Evolutionary conservation across 2,888 invertebrate species (phyloP).

Genomic region (Amblyjoppa proteus): DNA sequence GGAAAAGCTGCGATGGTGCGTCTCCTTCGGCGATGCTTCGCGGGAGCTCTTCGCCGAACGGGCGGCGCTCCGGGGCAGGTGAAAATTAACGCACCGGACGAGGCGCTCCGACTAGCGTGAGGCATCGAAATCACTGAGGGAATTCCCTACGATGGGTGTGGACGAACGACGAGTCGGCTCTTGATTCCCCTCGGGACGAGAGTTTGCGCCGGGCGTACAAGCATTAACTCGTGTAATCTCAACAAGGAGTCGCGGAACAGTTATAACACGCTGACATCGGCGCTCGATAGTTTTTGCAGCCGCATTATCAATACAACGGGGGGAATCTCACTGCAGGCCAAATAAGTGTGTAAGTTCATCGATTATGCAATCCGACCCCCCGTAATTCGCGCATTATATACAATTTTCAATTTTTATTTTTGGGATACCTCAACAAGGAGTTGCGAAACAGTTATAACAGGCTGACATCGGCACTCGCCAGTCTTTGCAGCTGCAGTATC

Average conservation of each 20-base stretch:
- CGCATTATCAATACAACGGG: neutral
- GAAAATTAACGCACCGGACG: conserved; percentile 63
- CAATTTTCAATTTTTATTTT: no score
- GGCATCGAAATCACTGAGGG: conserved; percentile 53
- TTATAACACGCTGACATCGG: conserved; percentile 23
- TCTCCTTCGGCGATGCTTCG: neutral
- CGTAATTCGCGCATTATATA: neutral
- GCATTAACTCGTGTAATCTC: conserved; percentile 24
- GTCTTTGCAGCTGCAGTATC: neutral
- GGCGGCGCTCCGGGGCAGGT: conserved; percentile 42
- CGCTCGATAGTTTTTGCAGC: neutral
- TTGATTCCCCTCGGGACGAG: conserved; percentile 59
- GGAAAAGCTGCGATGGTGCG: conserved; percentile 38
- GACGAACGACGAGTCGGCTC: conserved; percentile 14
- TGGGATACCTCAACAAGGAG: neutral
- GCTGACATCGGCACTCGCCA: neutral
- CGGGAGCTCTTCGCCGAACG: neutral
- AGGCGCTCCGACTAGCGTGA: conserved; percentile 7
- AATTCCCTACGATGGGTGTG: conserved; percentile 50
- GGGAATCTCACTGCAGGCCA: neutral
- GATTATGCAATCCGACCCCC: neutral
- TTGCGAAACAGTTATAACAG: conserved; percentile 33
- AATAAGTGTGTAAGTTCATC: neutral
- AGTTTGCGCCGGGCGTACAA: neutral
- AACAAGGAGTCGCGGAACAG: conserved; percentile 28